These are phyloP conservation scores for Ochropacha duplaris DNA, from an alignment of 2,888 invertebrate genomes.

Conservation along the genomic window DNA sequence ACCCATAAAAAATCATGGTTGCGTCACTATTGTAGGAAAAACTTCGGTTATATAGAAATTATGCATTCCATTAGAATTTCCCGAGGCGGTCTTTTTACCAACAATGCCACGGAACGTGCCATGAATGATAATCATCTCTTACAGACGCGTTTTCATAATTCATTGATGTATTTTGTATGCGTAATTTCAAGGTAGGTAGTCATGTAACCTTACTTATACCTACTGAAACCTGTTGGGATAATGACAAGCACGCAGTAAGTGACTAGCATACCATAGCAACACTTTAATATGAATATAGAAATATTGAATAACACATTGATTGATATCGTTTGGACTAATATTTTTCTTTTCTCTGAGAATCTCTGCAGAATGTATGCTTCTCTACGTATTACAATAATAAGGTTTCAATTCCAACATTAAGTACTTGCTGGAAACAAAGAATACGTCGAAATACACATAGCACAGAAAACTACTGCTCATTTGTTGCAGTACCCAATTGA, in stretches of 20 bases:
- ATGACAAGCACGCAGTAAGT: too few relatives aligned
- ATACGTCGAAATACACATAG: not conserved
- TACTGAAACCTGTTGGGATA: too few relatives aligned
- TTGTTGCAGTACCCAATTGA: conserved; percentile 3
- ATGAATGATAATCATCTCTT: conserved; percentile 35
- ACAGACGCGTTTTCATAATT: conserved; percentile 30
- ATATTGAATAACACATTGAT: too few relatives aligned
- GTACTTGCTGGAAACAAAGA: not conserved
- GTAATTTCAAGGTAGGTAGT: not conserved
- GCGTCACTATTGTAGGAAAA: conserved; percentile 19
- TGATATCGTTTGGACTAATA: too few relatives aligned
- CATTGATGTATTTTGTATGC: conserved; percentile 32
- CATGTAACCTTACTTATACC: not conserved
- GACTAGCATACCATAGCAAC: too few relatives aligned
- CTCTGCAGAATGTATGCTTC: too few relatives aligned
- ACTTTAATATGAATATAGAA: too few relatives aligned
- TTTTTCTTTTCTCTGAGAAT: too few relatives aligned
- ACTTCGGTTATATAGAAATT: conserved; percentile 28
- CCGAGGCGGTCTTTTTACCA: conserved; percentile 33
- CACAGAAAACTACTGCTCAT: not conserved
- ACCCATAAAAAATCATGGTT: conserved; percentile 14
- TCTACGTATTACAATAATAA: not conserved
- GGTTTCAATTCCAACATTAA: not conserved
- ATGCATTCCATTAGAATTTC: conserved; percentile 46
- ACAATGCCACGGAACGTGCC: conserved; percentile 28